Conservation (phyloP, 2,888 invertebrate genomes). For the Thecocarcelia acutangulata region DNA sequence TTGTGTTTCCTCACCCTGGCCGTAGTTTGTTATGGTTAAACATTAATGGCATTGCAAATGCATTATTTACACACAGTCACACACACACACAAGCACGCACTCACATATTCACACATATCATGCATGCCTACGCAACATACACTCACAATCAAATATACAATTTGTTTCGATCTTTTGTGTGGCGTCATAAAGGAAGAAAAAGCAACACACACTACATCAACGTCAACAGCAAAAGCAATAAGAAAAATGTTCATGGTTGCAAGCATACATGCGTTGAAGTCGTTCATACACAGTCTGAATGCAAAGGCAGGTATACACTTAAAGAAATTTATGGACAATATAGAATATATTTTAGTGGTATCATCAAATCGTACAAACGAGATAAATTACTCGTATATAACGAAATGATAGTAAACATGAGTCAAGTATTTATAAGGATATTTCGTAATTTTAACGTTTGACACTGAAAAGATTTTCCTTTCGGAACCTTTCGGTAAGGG, state of each 20-base stretch:
- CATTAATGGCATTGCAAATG: conserved; percentile 65
- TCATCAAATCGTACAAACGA: too few relatives aligned
- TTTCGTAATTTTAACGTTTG: too few relatives aligned
- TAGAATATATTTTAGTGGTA: too few relatives aligned
- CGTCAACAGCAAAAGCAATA: conserved; percentile 44
- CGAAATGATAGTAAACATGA: too few relatives aligned
- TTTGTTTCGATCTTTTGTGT: conserved; percentile 57
- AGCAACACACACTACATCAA: conserved; percentile 9
- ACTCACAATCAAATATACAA: background rate
- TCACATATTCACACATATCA: background rate
- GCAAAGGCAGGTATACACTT: conserved; percentile 5
- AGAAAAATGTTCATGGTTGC: conserved; percentile 39
- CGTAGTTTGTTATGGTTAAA: conserved; percentile 61
- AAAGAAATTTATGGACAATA: conserved; percentile 10
- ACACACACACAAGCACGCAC: background rate
- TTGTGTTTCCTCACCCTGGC: conserved; percentile 14
- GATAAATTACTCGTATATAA: too few relatives aligned
- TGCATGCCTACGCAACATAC: conserved; percentile 5
- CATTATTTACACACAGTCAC: conserved; percentile 28
- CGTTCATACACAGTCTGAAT: background rate
- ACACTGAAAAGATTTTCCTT: too few relatives aligned
- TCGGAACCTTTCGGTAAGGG: too few relatives aligned
- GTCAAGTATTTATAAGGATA: too few relatives aligned
- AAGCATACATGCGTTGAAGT: conserved; percentile 17
- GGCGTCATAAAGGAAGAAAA: conserved; percentile 35